phyloP scores from a whole-genome alignment of 2,888 invertebrate genomes.

The Melitaea athalia region DNA sequence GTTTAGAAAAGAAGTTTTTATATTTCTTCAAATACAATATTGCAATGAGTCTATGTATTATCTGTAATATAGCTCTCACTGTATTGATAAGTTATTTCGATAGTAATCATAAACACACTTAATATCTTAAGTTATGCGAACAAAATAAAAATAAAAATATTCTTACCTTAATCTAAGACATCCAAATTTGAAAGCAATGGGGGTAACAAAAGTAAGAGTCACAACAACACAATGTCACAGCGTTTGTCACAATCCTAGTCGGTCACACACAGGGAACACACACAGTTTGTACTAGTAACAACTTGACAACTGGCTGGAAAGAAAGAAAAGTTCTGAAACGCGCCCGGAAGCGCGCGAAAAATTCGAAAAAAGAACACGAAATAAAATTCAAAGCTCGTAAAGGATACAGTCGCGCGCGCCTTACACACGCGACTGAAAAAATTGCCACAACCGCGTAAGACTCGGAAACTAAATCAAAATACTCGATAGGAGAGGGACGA shows the following conservation, averaged over 20 bases:
- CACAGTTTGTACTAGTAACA: constrained; percentile 49
- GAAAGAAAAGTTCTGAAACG: constrained; percentile 52
- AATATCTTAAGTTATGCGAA: constrained; percentile 20
- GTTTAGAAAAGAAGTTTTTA: too few relatives aligned
- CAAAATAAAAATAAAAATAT: constrained; percentile 19
- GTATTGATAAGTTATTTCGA: too few relatives aligned
- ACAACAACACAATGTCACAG: constrained; percentile 54
- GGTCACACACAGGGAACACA: constrained; percentile 46
- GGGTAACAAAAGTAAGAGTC: constrained; percentile 47
- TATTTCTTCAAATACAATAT: too few relatives aligned
- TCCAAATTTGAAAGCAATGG: constrained; percentile 63
- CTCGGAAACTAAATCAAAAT: constrained; percentile 82
- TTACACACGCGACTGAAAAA: constrained; percentile 81
- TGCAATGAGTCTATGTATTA: too few relatives aligned
- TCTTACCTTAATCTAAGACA: constrained; percentile 74
- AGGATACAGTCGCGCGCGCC: constrained; percentile 73
- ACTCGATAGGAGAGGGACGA: constrained; percentile 81
- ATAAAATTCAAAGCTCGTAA: constrained; percentile 54
- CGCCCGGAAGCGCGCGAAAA: constrained; percentile 55
- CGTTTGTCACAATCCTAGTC: constrained; percentile 56
- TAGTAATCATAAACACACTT: background rate
- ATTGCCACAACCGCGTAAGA: constrained; percentile 80
- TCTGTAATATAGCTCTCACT: too few relatives aligned
- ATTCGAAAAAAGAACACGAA: constrained; percentile 49
- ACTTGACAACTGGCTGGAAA: constrained; percentile 53